A percentile compares a stretch with the other conserved stretches of the same genome.
These are phyloP conservation scores for Zeugodacus cucurbitae DNA, from an alignment of 1,140 invertebrate species.

Conservation along the genomic window DNA sequence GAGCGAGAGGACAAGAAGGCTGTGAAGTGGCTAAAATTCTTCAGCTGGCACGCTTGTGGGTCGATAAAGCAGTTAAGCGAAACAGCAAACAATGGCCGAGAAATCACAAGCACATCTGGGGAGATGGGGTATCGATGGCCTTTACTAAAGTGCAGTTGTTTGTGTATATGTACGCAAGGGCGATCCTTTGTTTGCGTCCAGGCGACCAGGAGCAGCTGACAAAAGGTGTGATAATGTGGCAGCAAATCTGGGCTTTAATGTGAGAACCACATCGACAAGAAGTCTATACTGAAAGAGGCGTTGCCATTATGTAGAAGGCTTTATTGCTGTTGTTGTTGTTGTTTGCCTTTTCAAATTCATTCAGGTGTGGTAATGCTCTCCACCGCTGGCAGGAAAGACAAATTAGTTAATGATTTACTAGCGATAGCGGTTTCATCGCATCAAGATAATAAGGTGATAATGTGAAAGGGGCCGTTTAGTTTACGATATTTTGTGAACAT, in stretches of 20 bases:
- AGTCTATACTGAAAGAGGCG: neutral
- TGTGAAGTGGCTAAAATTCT: neutral
- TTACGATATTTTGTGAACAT: too few species aligned
- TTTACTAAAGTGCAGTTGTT: neutral
- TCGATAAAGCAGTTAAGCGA: conserved; percentile 37
- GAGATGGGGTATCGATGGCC: neutral
- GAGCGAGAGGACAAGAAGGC: neutral
- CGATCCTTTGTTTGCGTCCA: neutral
- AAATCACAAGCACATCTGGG: neutral
- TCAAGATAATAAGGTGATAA: neutral
- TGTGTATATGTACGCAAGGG: neutral
- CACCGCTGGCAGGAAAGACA: neutral
- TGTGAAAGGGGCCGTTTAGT: neutral
- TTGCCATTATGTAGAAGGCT: neutral
- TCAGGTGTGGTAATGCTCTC: conserved; percentile 1
- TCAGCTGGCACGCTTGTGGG: conserved; percentile 5
- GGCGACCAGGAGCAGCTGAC: neutral
- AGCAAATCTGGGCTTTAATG: conserved; percentile 2
- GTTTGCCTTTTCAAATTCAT: neutral
- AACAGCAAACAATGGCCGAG: neutral
- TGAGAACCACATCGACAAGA: neutral
- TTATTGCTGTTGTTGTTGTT: neutral
- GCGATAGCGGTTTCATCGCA: neutral
- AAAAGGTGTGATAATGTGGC: conserved; percentile 26
- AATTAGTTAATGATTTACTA: conserved; percentile 24